These are phyloP conservation scores for Choristoneura fumiferana DNA, from an alignment of 1,140 invertebrate species.

Conservation along the genomic window DNA sequence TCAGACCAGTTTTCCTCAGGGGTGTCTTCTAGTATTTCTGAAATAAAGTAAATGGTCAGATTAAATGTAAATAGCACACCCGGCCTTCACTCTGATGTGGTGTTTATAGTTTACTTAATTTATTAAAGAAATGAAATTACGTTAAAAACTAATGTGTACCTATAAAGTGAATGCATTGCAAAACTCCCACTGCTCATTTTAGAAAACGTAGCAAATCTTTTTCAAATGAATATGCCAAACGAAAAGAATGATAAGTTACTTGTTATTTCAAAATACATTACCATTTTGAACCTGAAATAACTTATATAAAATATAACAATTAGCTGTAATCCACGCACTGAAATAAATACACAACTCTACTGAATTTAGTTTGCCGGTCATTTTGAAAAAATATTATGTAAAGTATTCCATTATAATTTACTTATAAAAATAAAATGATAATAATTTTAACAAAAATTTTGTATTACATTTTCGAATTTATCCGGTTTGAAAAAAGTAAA, in stretches of 20 bases:
- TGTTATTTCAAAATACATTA: slow-evolving; percentile 22
- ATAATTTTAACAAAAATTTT: neutral
- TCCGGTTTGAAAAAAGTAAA: neutral
- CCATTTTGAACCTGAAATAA: slow-evolving; percentile 32
- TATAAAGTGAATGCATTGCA: no score
- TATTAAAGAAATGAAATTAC: no score
- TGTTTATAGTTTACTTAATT: no score
- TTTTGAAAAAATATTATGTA: slow-evolving; percentile 22
- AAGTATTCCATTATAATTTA: no score
- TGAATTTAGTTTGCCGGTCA: slow-evolving; percentile 41
- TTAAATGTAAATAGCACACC: no score
- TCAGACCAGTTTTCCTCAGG: slow-evolving; percentile 40
- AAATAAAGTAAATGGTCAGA: slow-evolving; percentile 27
- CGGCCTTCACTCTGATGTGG: no score
- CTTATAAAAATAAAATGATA: no score
- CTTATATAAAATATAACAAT: slow-evolving; percentile 58
- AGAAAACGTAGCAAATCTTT: no score
- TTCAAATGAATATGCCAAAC: no score
- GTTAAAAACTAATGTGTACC: no score
- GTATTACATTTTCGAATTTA: slow-evolving; percentile 11
- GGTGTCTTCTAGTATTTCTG: slow-evolving; percentile 51
- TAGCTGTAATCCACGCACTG: slow-evolving; percentile 59
- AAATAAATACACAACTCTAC: slow-evolving; percentile 55
- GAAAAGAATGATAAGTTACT: slow-evolving; percentile 46
- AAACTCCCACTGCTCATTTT: no score